phyloP scores from a whole-genome alignment of 2,888 invertebrate species.

The Ichneumoninae sp. region DNA sequence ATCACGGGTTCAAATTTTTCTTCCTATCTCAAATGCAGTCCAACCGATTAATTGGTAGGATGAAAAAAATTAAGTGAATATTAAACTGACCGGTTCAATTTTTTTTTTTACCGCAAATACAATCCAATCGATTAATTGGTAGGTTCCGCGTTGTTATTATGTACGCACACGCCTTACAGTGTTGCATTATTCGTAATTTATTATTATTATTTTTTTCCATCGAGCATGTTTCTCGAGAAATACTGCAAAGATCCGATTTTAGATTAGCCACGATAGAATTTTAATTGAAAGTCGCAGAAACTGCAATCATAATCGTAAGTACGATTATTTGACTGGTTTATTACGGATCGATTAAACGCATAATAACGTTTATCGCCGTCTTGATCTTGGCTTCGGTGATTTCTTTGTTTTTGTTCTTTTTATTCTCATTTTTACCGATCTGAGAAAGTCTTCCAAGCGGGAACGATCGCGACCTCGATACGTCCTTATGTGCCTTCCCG shows the following conservation, averaged over 20 bases:
- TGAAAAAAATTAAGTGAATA: no score
- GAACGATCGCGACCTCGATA: background rate
- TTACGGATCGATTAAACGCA: background rate
- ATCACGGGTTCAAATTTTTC: no score
- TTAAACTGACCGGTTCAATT: no score
- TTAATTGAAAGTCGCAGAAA: background rate
- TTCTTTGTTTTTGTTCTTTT: background rate
- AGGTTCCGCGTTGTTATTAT: background rate
- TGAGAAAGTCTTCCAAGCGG: background rate
- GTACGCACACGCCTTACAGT: background rate
- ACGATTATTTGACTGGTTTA: background rate
- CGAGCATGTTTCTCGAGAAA: background rate
- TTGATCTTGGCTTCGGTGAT: background rate
- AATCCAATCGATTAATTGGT: no score
- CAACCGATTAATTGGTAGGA: no score
- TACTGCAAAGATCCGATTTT: background rate
- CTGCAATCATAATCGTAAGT: background rate
- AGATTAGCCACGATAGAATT: background rate
- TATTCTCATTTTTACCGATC: constrained; percentile 16
- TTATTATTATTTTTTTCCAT: background rate
- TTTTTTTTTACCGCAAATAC: no score
- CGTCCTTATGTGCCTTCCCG: background rate
- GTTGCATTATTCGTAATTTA: constrained; percentile 3
- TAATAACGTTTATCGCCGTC: background rate
- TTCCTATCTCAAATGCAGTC: no score